Evolutionary conservation across 2,888 invertebrate species (phyloP).

Genomic region (Morinoia aosen): DNA sequence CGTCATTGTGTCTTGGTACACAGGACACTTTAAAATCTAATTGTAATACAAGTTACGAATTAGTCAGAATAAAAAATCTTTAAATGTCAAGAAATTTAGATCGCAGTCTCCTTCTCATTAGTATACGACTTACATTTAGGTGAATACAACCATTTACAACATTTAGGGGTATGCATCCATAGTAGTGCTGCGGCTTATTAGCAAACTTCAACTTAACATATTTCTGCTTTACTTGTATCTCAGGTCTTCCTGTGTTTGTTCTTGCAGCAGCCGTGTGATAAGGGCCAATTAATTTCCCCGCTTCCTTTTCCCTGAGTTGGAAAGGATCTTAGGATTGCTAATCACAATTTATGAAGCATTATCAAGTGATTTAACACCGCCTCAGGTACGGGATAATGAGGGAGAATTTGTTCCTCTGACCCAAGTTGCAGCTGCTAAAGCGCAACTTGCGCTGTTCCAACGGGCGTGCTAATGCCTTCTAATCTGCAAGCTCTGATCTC

Average conservation of each 20-base stretch:
- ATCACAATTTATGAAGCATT: constrained; percentile 10
- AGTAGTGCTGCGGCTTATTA: no score
- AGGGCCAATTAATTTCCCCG: not conserved
- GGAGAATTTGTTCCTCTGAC: not conserved
- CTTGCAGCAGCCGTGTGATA: not conserved
- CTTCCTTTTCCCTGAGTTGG: not conserved
- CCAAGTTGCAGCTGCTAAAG: not conserved
- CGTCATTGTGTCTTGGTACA: no score
- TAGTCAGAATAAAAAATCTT: no score
- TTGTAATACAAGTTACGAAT: no score
- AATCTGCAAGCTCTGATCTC: not conserved
- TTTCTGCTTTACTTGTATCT: not conserved
- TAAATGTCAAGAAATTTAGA: no score
- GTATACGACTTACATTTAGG: no score
- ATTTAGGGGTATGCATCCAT: no score
- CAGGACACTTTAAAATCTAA: no score
- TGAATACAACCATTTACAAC: no score
- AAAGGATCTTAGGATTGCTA: not conserved
- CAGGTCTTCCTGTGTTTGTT: not conserved
- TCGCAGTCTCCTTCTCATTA: no score
- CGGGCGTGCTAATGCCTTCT: not conserved
- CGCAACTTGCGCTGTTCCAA: not conserved
- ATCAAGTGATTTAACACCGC: not conserved
- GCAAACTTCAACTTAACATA: not conserved
- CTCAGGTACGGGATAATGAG: not conserved